Conservation (phyloP, 2,888 invertebrate genomes). For the Entomobrya proxima region DNA sequence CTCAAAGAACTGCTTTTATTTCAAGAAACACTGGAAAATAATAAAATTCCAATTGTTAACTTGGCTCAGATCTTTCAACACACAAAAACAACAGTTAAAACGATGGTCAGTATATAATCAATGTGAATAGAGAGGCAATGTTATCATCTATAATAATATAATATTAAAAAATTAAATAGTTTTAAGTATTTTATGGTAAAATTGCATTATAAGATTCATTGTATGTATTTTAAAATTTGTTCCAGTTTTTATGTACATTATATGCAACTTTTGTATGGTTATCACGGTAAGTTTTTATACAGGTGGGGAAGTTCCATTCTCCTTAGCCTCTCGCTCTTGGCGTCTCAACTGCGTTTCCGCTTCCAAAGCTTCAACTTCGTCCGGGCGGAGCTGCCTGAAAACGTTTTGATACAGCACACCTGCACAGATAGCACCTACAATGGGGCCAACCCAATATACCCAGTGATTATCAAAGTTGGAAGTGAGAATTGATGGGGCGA, state of each 20-base stretch:
- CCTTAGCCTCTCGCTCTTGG: constrained; percentile 79
- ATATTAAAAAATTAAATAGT: constrained; percentile 3
- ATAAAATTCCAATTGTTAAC: too few species aligned
- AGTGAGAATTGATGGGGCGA: constrained; percentile 79
- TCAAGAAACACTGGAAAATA: too few species aligned
- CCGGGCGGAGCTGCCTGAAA: constrained; percentile 69
- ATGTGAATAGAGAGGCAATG: constrained; percentile 22
- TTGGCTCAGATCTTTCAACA: not conserved
- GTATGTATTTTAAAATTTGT: constrained; percentile 14
- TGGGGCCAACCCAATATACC: constrained; percentile 94
- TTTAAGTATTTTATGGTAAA: constrained; percentile 10
- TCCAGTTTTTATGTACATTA: constrained; percentile 11
- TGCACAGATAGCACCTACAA: constrained; percentile 76
- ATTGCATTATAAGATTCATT: not conserved
- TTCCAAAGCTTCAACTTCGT: constrained; percentile 72
- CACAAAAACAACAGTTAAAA: not conserved
- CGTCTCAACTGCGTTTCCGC: constrained; percentile 65
- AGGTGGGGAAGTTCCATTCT: constrained; percentile 87
- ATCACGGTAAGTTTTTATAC: constrained; percentile 81
- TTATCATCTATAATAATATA: not conserved
- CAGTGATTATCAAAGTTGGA: constrained; percentile 78
- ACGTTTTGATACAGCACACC: constrained; percentile 68
- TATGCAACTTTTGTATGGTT: constrained; percentile 5
- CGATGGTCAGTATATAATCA: not conserved
- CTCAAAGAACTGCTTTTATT: too few species aligned